Percentiles rank a stretch among this genome's conserved stretches.
Conservation (phyloP, 1,140 invertebrate species). For the Arion vulgaris region DNA sequence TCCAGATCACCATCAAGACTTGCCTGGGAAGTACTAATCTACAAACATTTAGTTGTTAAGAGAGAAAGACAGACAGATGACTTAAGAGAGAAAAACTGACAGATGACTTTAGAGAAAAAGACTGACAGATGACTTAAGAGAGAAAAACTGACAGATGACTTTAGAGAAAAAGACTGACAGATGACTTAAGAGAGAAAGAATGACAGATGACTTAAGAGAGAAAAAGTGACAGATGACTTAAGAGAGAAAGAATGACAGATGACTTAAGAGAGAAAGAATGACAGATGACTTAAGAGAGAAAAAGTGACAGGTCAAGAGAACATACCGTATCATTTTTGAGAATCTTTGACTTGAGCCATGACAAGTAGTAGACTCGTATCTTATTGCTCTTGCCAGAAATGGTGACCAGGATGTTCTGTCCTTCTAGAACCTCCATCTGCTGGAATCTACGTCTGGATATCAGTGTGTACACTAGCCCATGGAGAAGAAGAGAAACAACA, state of each 20-base stretch:
- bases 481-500: background rate
- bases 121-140: no score
- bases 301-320: background rate
- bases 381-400: conserved; percentile 99
- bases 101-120: no score
- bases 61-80: no score
- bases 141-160: no score
- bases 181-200: no score
- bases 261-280: no score
- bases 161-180: no score
- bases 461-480: conserved; percentile 95
- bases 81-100: no score
- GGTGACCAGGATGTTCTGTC: conserved; percentile 99
- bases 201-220: no score
- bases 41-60: no score
- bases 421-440: conserved; percentile 99
- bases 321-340: conserved; percentile 94
- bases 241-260: background rate
- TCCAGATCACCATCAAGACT: no score
- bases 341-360: conserved; percentile 99
- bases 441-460: conserved; percentile 97
- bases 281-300: background rate
- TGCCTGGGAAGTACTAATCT: no score
- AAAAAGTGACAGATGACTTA: background rate
- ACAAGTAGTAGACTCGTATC: conserved; percentile 98